phyloP scores from a whole-genome alignment of 2,888 invertebrate genomes.

The Chamaedrilus cognettii region DNA sequence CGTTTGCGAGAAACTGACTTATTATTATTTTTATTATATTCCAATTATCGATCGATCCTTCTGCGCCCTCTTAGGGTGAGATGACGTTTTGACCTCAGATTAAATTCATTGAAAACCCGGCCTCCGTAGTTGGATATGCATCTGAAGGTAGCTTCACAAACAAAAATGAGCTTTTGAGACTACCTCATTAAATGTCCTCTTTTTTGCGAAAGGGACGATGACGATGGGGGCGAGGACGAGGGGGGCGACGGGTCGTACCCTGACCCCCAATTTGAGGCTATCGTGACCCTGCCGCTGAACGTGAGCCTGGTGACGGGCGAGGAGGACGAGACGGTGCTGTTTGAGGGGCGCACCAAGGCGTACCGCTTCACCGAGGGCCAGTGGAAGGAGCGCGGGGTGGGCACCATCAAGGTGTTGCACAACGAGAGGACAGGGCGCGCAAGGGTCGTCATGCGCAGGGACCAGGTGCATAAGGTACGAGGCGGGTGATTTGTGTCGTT shows the following conservation, averaged over 20 bases:
- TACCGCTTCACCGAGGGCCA: constrained; percentile 74
- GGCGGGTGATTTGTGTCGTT: no score
- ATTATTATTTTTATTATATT: no score
- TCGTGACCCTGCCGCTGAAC: constrained; percentile 79
- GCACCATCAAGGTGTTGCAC: constrained; percentile 76
- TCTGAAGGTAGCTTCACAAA: no score
- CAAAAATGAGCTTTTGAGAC: no score
- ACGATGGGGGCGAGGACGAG: constrained; percentile 14
- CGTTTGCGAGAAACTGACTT: no score
- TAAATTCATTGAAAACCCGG: no score
- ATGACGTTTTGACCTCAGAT: no score
- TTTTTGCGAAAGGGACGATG: not conserved
- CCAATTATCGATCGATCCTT: no score
- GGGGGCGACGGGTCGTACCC: constrained; percentile 23
- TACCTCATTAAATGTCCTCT: no score
- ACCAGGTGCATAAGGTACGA: constrained; percentile 73
- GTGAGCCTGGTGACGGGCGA: constrained; percentile 84
- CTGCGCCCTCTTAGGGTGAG: no score
- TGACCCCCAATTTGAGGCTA: constrained; percentile 71
- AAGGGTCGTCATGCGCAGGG: constrained; percentile 81
- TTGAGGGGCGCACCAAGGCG: constrained; percentile 76
- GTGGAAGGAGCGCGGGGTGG: constrained; percentile 92
- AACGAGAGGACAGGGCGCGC: constrained; percentile 36
- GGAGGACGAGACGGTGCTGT: constrained; percentile 80
- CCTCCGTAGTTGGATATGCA: no score